Evolutionary conservation across 2,888 invertebrate genomes (phyloP), one percentile per base, ranked within the genome.

Genomic region (Cryptocephalus moraei): DNA sequence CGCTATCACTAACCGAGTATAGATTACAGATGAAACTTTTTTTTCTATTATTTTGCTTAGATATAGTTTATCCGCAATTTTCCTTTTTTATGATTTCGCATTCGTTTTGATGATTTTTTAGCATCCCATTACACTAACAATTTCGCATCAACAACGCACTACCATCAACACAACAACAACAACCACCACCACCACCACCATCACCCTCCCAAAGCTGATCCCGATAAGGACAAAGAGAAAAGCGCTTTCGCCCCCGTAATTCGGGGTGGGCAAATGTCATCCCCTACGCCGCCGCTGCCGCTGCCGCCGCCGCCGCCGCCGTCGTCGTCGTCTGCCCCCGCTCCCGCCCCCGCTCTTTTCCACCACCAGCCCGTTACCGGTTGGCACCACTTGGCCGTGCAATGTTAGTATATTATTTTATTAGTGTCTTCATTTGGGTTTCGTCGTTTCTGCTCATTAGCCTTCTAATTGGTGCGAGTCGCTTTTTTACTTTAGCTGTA

Each of bases 371-470:
- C 69, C 59, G 64, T 72, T 63, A 69, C 70, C 54, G 70, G 76
- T 71, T 80, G 80, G 78, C 78, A 79, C 69, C 77, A 77, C 70
- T 76, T 80, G 67, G 73, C 78, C 48, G 80, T 79, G 63, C 79
- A 80, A 68, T 79, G 79, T 79, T 79, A 79, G 79, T 79, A 77
- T 75, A 64, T 70, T 66, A 65, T 63, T 63, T 65, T 63, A 62
- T 63, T 66, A 64, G 62, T 61, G 53, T 63, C 59, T 61, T 58
- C 56, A 60, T 62, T 60, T 59, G 56, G 57, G 59, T 46, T 43
- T 48, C 22, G 32, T 43, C 32, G 36, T 42, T 39, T 49, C 22
- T 32, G 38, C 36, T 50, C 39, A 33, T 44, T 32, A 32, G 38
- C 41, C 32, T 38, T 39, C 31, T 47, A 49, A 48, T 51, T 49